These are phyloP conservation scores for Rhea americana DNA, from an alignment of 2,113 vertebrate species.

Conservation along the genomic window DNA sequence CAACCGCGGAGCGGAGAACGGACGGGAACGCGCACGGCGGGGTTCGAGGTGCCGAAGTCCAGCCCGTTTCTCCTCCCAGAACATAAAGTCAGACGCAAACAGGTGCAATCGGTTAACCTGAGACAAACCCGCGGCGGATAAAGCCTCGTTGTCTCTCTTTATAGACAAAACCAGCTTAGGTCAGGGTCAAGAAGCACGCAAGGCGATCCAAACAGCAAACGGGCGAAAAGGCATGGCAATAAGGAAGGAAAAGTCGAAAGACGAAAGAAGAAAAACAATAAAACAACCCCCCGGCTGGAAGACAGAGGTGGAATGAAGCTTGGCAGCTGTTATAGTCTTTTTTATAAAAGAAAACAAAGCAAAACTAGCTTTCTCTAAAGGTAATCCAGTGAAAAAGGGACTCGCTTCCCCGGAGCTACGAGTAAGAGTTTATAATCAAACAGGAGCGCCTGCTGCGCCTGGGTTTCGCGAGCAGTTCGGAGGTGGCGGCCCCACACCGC, in stretches of 20 bases:
- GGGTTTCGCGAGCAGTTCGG: neutral
- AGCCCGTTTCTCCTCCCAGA: neutral
- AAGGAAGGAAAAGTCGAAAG: neutral
- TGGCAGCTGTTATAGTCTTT: fast-evolving
- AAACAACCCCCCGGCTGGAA: neutral
- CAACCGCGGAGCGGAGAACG: neutral
- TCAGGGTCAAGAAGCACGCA: neutral
- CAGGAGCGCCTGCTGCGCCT: neutral
- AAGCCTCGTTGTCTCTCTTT: neutral
- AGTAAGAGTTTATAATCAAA: too few species aligned
- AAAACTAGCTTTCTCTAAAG: neutral
- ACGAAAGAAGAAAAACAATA: fast-evolving
- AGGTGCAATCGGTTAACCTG: neutral
- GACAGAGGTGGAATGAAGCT: neutral
- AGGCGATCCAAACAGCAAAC: neutral
- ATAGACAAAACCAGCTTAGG: neutral
- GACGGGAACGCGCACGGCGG: neutral
- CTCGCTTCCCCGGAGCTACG: fast-evolving
- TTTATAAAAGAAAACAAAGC: fast-evolving
- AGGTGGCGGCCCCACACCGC: neutral
- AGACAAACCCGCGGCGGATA: neutral
- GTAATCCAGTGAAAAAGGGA: neutral
- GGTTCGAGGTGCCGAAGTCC: neutral
- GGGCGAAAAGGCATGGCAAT: neutral
- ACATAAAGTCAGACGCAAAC: neutral